A percentile compares a stretch with the other conserved stretches of the same genome.
These are phyloP conservation scores for Thelaira solivaga DNA, from an alignment of 2,888 invertebrate species.

Conservation along the genomic window DNA sequence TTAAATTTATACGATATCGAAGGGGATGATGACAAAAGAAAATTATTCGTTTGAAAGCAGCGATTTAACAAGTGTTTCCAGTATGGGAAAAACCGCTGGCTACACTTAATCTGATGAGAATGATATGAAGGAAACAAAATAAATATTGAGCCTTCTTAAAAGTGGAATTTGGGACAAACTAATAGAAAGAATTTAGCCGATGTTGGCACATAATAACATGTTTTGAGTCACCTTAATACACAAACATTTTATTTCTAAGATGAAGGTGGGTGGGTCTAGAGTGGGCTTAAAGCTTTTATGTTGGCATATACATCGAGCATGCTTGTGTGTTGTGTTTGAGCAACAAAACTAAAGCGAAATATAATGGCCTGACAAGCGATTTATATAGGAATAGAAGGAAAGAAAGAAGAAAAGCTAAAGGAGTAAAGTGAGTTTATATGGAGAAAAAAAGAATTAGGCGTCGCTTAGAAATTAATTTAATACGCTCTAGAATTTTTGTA, in stretches of 20 bases:
- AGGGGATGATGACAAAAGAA: too few relatives aligned
- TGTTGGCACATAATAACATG: too few relatives aligned
- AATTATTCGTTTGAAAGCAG: too few relatives aligned
- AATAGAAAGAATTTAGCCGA: too few relatives aligned
- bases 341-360: constrained; percentile 8
- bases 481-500: constrained; percentile 25
- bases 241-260: neutral
- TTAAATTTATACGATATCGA: too few relatives aligned
- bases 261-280: neutral
- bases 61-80: too few relatives aligned
- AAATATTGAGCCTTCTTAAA: too few relatives aligned
- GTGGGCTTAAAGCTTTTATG: neutral
- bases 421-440: neutral
- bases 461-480: constrained; percentile 51
- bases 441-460: constrained; percentile 16
- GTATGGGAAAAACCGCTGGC: too few relatives aligned
- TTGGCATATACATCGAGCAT: constrained; percentile 6
- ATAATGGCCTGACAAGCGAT: constrained; percentile 15
- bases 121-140: too few relatives aligned
- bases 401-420: neutral
- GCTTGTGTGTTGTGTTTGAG: neutral
- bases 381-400: constrained; percentile 2
- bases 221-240: too few relatives aligned
- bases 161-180: too few relatives aligned
- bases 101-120: too few relatives aligned